A percentile compares a stretch with the other conserved stretches of the same genome.
Conservation (phyloP, 2,888 invertebrate genomes). For the Syrista parreyssii region DNA sequence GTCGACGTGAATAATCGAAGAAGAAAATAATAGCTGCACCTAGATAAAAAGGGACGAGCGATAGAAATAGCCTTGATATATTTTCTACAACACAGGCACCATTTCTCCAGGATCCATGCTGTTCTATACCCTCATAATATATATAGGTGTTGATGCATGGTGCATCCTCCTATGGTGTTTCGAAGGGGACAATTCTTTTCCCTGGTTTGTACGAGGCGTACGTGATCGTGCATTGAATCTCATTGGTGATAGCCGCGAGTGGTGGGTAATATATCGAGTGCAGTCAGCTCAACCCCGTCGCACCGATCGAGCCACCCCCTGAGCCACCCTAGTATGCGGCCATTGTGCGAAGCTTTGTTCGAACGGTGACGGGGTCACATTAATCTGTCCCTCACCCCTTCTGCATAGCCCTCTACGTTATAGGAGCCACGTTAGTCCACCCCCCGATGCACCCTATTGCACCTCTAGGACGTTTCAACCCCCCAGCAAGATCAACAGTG, state of each 20-base stretch:
- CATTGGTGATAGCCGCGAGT: constrained; percentile 58
- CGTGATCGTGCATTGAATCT: constrained; percentile 58
- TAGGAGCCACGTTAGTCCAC: constrained; percentile 16
- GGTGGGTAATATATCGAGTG: constrained; percentile 58
- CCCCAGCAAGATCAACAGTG: constrained; percentile 31
- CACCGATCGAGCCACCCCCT: constrained; percentile 21
- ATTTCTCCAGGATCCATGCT: background rate
- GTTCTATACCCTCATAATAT: background rate
- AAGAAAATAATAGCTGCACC: background rate
- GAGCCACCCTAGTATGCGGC: constrained; percentile 47
- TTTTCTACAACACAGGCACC: background rate
- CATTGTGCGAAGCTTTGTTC: constrained; percentile 64
- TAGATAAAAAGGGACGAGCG: background rate
- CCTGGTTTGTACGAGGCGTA: constrained; percentile 36
- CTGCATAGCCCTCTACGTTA: constrained; percentile 44
- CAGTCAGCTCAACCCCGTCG: constrained; percentile 48
- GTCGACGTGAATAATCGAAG: background rate
- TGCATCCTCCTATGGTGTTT: background rate
- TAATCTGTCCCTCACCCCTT: constrained; percentile 62
- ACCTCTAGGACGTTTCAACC: background rate
- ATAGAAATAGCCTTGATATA: background rate
- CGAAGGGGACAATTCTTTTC: constrained; percentile 43
- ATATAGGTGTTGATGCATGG: background rate
- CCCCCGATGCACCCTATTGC: background rate
- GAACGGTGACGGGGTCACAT: constrained; percentile 63